Evolutionary conservation across 2,888 invertebrate species (phyloP), one percentile per base, ranked within the genome.

Genomic region (Cerceris ruficornis): DNA sequence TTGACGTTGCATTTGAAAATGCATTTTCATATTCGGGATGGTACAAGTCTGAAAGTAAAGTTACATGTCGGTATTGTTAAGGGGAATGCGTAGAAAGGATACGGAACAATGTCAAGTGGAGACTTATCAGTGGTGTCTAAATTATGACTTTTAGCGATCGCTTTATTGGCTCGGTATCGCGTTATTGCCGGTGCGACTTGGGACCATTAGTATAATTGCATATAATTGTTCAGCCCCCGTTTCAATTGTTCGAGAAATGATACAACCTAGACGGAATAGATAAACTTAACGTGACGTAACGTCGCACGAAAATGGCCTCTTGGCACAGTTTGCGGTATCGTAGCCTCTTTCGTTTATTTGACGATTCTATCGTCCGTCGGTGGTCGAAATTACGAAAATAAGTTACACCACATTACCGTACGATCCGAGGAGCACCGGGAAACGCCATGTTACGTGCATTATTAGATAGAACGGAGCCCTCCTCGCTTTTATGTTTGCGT

Each of bases 221-320:
- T 78, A 81, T 81, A 82, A 82, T 82, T 75, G 82, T 70, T 28
- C 67, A 66, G 75, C 71, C 65, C 61, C 62, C 66, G 60, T 76
- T 82, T 69, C 74, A 69, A 80, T 77, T 77, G 55, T 70, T 67
- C 69, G 73, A 57, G 17, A 50, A 57, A 69, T 75, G 75, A 76
- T 72, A 69, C 60, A 72, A 65, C 50, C 8, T 72, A 78, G 61
- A 65, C 75, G 76, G 71, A 39, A 57, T 39, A 58, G 71, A 64
- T 58, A 72, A 76, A 59, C 46, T 75, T 62, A 17, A 57, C 64
- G 43, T n/a, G 49, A 55, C 46, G 58, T 11, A 15, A 62, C 60
- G 9, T 49, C 50, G 42, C 14, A 64, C 46, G 11, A 50, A 57
- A 65, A 65, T 39, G 15, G n/a, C 54, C 54, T 11, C 7, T n/a